phyloP scores from a whole-genome alignment of 2,113 vertebrate species.

The Gracilinanus agilis region DNA sequence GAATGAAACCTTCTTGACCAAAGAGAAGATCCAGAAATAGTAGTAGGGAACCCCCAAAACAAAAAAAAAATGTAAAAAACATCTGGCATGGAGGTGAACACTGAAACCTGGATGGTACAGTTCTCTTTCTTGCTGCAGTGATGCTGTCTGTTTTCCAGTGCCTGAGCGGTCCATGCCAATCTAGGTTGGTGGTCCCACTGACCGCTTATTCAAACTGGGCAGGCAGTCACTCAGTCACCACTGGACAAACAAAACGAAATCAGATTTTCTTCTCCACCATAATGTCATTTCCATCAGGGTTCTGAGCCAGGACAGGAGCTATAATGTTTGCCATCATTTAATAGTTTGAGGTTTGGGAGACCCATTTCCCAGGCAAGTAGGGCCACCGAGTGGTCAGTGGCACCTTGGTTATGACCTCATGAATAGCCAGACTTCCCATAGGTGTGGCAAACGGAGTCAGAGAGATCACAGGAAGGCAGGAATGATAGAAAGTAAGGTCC shows the following conservation, averaged over 20 bases:
- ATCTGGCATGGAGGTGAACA: not conserved
- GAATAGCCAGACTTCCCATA: not conserved
- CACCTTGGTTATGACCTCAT: not conserved
- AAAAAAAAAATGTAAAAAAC: not conserved
- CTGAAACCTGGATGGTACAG: not conserved
- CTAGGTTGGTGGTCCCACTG: not conserved
- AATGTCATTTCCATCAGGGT: not conserved
- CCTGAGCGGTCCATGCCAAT: not conserved
- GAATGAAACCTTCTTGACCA: not conserved
- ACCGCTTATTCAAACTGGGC: fast-evolving
- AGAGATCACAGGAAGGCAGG: not conserved
- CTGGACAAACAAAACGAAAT: not conserved
- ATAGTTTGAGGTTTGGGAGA: not conserved
- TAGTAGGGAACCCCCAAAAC: not conserved
- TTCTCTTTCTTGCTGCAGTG: not conserved
- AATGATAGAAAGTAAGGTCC: slow-evolving; percentile 19
- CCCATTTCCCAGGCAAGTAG: not conserved
- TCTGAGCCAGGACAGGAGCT: not conserved
- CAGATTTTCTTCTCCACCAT: not conserved
- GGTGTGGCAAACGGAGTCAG: not conserved
- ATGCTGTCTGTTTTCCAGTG: not conserved
- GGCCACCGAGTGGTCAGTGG: not conserved
- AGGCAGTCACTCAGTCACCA: not conserved
- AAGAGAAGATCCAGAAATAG: not conserved
- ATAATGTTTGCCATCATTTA: not conserved